These are phyloP conservation scores for Tuberolachnus salignus DNA, from an alignment of 2,888 invertebrate species.

Conservation along the genomic window DNA sequence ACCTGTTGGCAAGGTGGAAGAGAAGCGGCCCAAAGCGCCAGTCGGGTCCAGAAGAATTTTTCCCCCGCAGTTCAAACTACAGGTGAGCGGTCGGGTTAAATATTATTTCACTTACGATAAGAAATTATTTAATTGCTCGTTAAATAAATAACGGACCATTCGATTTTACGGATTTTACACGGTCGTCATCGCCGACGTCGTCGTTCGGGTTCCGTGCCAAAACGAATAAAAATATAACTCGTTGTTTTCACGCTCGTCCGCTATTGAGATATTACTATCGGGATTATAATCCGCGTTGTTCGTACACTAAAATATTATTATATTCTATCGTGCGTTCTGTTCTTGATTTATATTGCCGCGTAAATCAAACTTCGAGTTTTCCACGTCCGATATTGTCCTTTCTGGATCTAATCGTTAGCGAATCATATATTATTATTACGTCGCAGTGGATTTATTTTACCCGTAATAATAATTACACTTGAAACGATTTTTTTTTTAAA, in stretches of 20 bases:
- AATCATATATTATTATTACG: too few species aligned
- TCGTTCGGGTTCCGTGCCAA: conserved; percentile 25
- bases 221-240: conserved; percentile 34
- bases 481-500: neutral
- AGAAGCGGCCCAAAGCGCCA: conserved; percentile 47
- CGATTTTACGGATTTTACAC: conserved; percentile 6
- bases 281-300: too few species aligned
- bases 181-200: neutral
- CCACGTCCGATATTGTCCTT: too few species aligned
- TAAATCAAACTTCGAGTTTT: too few species aligned
- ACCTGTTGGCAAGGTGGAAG: conserved; percentile 47
- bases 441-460: too few species aligned
- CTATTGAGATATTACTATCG: neutral
- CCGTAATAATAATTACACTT: too few species aligned
- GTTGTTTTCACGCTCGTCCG: neutral
- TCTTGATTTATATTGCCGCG: too few species aligned
- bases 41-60: conserved; percentile 87
- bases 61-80: conserved; percentile 86
- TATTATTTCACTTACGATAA: too few species aligned
- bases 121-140: too few species aligned
- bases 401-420: too few species aligned
- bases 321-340: too few species aligned
- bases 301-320: too few species aligned
- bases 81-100: conserved; percentile 62
- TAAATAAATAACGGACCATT: neutral